phyloP scores from a whole-genome alignment of 2,113 vertebrate genomes.

The Lonchura striata region DNA sequence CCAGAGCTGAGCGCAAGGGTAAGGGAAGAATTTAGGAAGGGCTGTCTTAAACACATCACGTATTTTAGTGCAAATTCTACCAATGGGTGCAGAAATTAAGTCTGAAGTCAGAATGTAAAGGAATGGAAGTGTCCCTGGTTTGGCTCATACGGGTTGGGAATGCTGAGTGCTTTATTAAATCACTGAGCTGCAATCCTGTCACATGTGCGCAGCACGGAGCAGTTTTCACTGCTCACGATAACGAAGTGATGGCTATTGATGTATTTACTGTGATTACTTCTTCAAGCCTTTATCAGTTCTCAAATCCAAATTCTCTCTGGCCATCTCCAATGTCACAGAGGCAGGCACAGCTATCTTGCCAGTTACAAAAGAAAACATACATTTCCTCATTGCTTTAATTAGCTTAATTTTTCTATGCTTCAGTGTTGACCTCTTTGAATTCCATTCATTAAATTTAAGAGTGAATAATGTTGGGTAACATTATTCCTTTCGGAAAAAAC shows the following conservation, averaged over 20 bases:
- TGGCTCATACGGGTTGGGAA: accelerated
- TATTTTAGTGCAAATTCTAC: not conserved
- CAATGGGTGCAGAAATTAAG: not conserved
- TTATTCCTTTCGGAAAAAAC: not conserved
- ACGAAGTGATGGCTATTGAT: not conserved
- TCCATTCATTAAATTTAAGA: not conserved
- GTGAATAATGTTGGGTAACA: not conserved
- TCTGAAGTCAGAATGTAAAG: not conserved
- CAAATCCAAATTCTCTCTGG: not conserved
- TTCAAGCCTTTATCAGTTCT: not conserved
- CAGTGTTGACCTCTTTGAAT: not conserved
- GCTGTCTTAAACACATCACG: not conserved
- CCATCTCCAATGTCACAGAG: not conserved
- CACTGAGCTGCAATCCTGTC: not conserved
- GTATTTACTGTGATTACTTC: not conserved
- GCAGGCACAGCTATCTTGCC: not conserved
- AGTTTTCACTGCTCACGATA: not conserved
- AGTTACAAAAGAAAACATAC: not conserved
- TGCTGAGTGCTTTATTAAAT: not conserved
- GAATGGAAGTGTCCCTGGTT: not conserved
- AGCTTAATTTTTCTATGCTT: not conserved
- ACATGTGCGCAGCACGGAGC: not conserved
- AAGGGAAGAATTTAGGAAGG: not conserved
- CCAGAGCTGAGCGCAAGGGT: too few species aligned
- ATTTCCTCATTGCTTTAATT: not conserved